Conservation (phyloP, 2,888 invertebrate genomes). For the Ethmia dodecea region DNA sequence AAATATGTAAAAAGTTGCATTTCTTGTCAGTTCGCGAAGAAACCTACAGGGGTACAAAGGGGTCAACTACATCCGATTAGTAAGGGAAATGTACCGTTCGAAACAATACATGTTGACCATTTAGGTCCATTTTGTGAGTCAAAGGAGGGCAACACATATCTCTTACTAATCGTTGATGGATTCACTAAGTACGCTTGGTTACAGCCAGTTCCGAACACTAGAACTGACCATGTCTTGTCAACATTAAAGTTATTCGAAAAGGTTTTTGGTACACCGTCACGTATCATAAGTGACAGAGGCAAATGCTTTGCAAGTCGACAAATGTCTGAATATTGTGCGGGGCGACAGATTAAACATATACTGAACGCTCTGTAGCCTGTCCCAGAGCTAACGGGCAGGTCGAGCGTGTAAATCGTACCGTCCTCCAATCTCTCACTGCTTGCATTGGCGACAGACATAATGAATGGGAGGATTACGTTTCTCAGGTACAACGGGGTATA, state of each 20-base stretch:
- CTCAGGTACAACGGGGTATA: too few species aligned
- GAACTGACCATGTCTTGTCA: neutral
- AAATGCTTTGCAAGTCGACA: too few species aligned
- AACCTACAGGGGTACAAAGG: constrained; percentile 10
- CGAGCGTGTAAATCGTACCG: constrained; percentile 8
- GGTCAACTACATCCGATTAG: constrained; percentile 14
- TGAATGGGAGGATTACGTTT: too few species aligned
- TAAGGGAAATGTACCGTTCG: constrained; percentile 13
- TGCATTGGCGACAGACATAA: too few species aligned
- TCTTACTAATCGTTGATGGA: constrained; percentile 12
- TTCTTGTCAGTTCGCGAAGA: constrained; percentile 15
- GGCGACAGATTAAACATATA: too few species aligned
- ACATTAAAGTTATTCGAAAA: neutral
- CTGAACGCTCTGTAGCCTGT: constrained; percentile 15
- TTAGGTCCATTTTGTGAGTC: constrained; percentile 17
- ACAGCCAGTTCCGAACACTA: constrained; percentile 12
- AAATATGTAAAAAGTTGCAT: constrained; percentile 17
- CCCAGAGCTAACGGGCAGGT: constrained; percentile 13
- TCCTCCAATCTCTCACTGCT: constrained; percentile 4
- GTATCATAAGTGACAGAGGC: neutral
- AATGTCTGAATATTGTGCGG: too few species aligned
- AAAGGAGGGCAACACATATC: constrained; percentile 10
- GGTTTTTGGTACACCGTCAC: neutral
- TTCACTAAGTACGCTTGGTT: constrained; percentile 14
- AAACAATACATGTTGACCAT: constrained; percentile 8